Evolutionary conservation across 1,140 invertebrate species (phyloP).

Genomic region (Epicauta chinensis): DNA sequence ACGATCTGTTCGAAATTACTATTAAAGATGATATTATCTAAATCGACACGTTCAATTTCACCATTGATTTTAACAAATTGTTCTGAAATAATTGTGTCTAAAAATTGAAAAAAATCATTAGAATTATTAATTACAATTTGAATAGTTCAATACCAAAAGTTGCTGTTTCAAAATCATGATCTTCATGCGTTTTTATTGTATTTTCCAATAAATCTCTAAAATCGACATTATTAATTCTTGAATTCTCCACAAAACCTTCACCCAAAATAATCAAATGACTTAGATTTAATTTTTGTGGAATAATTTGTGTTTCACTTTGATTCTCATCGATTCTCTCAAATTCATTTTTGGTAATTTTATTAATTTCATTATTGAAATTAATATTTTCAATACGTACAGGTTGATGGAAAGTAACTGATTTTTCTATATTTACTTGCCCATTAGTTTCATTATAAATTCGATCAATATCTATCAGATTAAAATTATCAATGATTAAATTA

Average conservation of each 20-base stretch:
- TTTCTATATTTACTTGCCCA: neutral
- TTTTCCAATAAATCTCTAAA: constrained; percentile 36
- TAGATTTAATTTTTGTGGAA: constrained; percentile 14
- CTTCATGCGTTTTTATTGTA: constrained; percentile 41
- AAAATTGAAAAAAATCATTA: neutral
- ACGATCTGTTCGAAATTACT: constrained; percentile 8
- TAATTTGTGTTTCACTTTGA: constrained; percentile 10
- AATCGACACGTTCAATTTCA: constrained; percentile 34
- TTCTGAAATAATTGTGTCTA: constrained; percentile 6
- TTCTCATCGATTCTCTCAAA: constrained; percentile 15
- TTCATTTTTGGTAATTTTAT: constrained; percentile 12
- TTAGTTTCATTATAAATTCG: constrained; percentile 2
- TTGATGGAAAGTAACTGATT: neutral
- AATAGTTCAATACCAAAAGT: constrained; percentile 38
- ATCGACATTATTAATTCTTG: constrained; percentile 38
- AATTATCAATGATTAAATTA: constrained; percentile 22
- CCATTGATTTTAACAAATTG: constrained; percentile 20
- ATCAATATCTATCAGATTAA: constrained; percentile 13
- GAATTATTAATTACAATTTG: neutral
- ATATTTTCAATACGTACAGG: constrained; percentile 4
- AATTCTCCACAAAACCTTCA: no score
- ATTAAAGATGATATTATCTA: constrained; percentile 27
- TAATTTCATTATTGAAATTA: constrained; percentile 22
- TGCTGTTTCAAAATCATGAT: constrained; percentile 34
- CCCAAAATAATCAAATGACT: no score